Percentiles rank a stretch among this genome's conserved stretches.
Conservation (phyloP, 1,140 invertebrate species). For the Doryteuthis pealeii region DNA sequence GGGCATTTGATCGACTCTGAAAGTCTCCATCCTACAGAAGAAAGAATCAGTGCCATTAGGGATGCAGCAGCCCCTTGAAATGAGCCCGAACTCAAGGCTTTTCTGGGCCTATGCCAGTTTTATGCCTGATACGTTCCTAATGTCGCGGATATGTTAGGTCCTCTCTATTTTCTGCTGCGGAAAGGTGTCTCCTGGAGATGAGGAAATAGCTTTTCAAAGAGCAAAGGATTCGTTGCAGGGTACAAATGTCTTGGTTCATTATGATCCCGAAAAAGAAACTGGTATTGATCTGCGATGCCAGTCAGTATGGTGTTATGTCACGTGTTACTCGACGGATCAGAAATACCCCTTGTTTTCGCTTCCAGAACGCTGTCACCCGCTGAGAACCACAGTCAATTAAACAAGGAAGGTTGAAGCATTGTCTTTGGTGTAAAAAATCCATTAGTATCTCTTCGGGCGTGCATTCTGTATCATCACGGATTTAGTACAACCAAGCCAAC, state of each 20-base stretch:
- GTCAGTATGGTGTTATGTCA: conserved; percentile 54
- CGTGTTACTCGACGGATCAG: conserved; percentile 38
- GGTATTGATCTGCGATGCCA: conserved; percentile 61
- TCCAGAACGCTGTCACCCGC: conserved; percentile 56
- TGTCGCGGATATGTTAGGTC: conserved; percentile 17
- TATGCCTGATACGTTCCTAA: conserved; percentile 30
- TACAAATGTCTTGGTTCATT: conserved; percentile 20
- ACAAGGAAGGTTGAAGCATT: conserved; percentile 48
- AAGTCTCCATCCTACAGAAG: conserved; percentile 21
- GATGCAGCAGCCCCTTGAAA: conserved; percentile 32
- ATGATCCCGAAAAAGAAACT: conserved; percentile 20
- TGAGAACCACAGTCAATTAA: conserved; percentile 59
- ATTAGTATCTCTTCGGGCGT: conserved; percentile 58
- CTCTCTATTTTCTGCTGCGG: conserved; percentile 24
- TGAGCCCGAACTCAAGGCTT: conserved; percentile 24
- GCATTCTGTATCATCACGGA: conserved; percentile 56
- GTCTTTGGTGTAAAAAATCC: conserved; percentile 47
- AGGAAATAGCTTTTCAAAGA: conserved; percentile 24
- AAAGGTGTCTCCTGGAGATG: conserved; percentile 26
- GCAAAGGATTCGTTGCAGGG: conserved; percentile 23
- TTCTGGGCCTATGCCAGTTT: conserved; percentile 28
- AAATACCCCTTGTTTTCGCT: conserved; percentile 60
- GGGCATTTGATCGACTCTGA: conserved; percentile 20
- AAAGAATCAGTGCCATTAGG: conserved; percentile 30
- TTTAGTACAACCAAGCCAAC: conserved; percentile 48